Conservation (phyloP, 1,140 invertebrate genomes). For the Rhyzopertha dominica region DNA sequence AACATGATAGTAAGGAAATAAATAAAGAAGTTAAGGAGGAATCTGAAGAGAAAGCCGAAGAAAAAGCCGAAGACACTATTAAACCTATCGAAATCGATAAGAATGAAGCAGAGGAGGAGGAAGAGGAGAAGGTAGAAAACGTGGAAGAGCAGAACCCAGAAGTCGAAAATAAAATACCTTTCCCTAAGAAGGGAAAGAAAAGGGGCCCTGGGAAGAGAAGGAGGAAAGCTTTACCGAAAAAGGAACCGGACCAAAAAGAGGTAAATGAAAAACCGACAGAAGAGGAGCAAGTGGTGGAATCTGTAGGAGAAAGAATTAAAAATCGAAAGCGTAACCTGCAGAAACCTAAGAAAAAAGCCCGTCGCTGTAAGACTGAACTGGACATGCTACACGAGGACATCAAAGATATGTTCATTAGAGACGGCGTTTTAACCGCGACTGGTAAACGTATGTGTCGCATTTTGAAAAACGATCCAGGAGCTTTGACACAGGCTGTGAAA, state of each 20-base stretch:
- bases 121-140: constrained; percentile 16
- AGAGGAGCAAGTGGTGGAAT: constrained; percentile 18
- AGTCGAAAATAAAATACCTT: neutral
- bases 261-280: neutral
- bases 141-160: constrained; percentile 7
- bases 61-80: constrained; percentile 26
- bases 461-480: constrained; percentile 26
- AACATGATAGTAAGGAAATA: neutral
- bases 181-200: constrained; percentile 7
- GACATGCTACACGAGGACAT: constrained; percentile 61
- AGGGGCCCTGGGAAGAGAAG: neutral
- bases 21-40: too few species aligned
- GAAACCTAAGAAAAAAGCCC: constrained; percentile 18
- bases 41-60: constrained; percentile 27
- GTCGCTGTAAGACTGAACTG: constrained; percentile 47
- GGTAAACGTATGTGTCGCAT: constrained; percentile 52
- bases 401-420: constrained; percentile 61
- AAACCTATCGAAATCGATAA: too few species aligned
- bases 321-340: constrained; percentile 21
- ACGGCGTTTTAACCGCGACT: constrained; percentile 53
- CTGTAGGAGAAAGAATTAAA: constrained; percentile 35
- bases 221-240: constrained; percentile 1
- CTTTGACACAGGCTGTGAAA: constrained; percentile 9
- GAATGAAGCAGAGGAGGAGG: constrained; percentile 11
- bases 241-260: neutral